Evolutionary conservation across 2,797 vertebrate genomes (phyloP).

Genomic region (Acipenser oxyrinchus): DNA sequence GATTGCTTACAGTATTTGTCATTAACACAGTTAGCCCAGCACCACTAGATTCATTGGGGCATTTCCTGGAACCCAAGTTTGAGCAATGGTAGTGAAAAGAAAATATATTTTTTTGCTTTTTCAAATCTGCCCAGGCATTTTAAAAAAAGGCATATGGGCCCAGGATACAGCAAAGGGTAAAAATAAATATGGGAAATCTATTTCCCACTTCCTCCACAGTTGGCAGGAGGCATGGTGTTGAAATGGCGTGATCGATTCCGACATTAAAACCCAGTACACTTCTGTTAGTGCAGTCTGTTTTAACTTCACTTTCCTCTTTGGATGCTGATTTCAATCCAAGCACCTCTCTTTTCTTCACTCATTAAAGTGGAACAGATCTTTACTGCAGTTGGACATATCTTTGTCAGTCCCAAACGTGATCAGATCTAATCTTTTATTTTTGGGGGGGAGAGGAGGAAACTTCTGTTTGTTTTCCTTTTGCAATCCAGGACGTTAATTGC

Average conservation of each 20-base stretch:
- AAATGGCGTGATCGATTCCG: background rate
- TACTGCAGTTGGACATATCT: background rate
- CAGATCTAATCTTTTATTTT: too few relatives aligned
- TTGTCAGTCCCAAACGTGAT: too few relatives aligned
- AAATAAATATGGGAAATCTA: constrained; percentile 10
- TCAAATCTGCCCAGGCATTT: background rate
- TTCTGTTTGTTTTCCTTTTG: too few relatives aligned
- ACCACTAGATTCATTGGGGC: too few relatives aligned
- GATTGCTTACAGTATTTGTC: too few relatives aligned
- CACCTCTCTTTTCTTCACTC: background rate
- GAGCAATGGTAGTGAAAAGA: too few relatives aligned
- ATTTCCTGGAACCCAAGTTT: too few relatives aligned
- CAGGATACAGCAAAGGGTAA: constrained; percentile 13
- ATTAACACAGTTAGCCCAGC: too few relatives aligned
- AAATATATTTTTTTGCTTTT: too few relatives aligned
- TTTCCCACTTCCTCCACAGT: constrained; percentile 10
- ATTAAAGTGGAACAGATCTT: background rate
- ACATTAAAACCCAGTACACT: background rate
- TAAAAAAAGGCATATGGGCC: constrained; percentile 8
- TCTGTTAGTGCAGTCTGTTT: constrained; percentile 6
- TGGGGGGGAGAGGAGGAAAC: too few relatives aligned
- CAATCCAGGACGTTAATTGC: too few relatives aligned
- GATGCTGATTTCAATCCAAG: background rate
- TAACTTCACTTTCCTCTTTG: background rate
- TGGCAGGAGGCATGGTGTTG: constrained; percentile 4